Evolutionary conservation across 2,797 vertebrate genomes (phyloP).

Genomic region (Perodicticus potto): DNA sequence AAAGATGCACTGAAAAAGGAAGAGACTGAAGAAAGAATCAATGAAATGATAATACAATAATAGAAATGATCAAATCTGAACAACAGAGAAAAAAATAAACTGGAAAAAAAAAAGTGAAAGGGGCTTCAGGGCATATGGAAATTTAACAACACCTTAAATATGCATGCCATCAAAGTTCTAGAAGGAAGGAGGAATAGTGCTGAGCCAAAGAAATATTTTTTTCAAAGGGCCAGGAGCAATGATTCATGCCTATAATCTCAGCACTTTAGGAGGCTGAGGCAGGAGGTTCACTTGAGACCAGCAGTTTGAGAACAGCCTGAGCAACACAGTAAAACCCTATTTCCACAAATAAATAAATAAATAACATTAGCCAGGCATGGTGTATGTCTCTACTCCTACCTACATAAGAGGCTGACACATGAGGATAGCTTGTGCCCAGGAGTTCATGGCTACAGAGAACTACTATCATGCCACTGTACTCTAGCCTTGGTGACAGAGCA

Average conservation of each 20-base stretch:
- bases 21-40: background rate
- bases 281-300: background rate
- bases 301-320: background rate
- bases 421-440: background rate
- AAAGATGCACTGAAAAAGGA: background rate
- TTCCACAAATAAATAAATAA: background rate
- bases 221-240: background rate
- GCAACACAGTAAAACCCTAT: background rate
- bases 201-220: background rate
- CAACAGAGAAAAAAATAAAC: constrained; percentile 44
- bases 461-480: background rate
- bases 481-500: background rate
- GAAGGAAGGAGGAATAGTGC: background rate
- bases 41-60: background rate
- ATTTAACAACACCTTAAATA: constrained; percentile 15
- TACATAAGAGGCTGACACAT: background rate
- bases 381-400: background rate
- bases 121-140: background rate
- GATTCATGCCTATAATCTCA: background rate
- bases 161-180: background rate
- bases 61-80: background rate
- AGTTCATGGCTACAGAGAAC: background rate
- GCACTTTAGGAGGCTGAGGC: background rate
- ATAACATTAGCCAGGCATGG: background rate
- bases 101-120: background rate